Conservation (phyloP, 2,797 vertebrate species). For the Chromobotia macracanthus region DNA sequence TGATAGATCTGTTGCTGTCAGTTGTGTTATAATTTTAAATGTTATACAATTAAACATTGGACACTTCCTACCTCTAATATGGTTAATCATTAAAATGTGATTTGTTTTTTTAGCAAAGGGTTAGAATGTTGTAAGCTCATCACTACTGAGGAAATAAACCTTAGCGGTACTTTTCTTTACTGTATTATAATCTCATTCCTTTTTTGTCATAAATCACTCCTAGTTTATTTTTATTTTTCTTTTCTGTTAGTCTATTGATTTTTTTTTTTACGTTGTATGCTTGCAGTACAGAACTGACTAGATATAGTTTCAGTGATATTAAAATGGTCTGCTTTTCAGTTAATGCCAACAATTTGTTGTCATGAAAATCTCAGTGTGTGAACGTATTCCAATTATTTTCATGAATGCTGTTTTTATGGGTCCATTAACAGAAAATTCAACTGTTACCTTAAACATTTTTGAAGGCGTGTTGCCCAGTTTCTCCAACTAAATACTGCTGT, state of each 20-base stretch:
- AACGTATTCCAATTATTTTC: neutral
- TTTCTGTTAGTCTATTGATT: neutral
- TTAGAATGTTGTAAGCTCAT: slow-evolving; percentile 16
- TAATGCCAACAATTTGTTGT: neutral
- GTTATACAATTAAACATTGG: neutral
- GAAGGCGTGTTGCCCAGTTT: neutral
- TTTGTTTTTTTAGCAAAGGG: slow-evolving; percentile 13
- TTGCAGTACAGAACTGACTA: neutral
- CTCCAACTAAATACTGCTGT: slow-evolving; percentile 9
- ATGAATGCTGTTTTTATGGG: neutral
- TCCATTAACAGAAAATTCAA: neutral
- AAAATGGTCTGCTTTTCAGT: neutral
- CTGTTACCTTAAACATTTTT: too few species aligned
- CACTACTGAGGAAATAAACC: neutral
- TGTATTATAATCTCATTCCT: slow-evolving; percentile 3
- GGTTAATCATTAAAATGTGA: slow-evolving; percentile 26
- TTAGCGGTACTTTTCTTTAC: neutral
- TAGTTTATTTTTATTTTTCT: neutral
- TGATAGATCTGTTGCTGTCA: neutral
- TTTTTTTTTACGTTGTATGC: neutral
- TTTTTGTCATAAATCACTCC: neutral
- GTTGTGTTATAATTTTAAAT: neutral
- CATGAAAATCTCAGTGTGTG: neutral
- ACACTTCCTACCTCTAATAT: slow-evolving; percentile 52
- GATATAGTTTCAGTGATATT: neutral